These are phyloP conservation scores for Cotesia vestalis DNA, from an alignment of 1,140 invertebrate genomes.

Conservation along the genomic window DNA sequence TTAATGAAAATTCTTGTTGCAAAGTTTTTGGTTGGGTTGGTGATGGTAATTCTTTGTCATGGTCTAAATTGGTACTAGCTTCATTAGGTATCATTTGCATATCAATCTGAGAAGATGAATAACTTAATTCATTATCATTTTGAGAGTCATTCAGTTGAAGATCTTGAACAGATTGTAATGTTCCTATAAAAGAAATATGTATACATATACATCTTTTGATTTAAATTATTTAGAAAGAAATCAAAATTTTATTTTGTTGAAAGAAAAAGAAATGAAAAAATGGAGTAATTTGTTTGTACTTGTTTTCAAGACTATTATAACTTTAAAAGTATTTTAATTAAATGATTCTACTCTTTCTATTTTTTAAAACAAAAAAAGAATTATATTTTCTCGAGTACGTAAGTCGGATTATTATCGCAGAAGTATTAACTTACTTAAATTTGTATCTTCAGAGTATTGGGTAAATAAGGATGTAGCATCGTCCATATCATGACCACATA, in stretches of 20 bases:
- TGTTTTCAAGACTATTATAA: no score
- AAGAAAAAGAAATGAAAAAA: no score
- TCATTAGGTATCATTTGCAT: slow-evolving; percentile 48
- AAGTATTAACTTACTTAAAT: slow-evolving; percentile 50
- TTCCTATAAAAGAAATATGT: slow-evolving; percentile 45
- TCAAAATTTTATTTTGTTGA: no score
- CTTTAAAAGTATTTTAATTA: no score
- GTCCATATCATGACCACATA: slow-evolving; percentile 61
- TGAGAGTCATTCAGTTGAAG: slow-evolving; percentile 56
- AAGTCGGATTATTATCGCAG: no score
- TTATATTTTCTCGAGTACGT: no score
- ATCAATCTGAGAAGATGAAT: slow-evolving; percentile 51
- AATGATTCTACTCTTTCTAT: no score
- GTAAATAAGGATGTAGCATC: slow-evolving; percentile 57
- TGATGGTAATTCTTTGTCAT: slow-evolving; percentile 58
- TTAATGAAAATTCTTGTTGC: slow-evolving; percentile 87
- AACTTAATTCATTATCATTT: slow-evolving; percentile 57
- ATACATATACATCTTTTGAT: no score
- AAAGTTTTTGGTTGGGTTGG: slow-evolving; percentile 71
- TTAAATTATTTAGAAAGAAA: no score
- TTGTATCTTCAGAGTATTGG: slow-evolving; percentile 60
- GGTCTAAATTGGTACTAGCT: slow-evolving; percentile 46
- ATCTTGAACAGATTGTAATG: slow-evolving; percentile 59
- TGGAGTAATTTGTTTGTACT: no score
- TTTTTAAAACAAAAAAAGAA: no score